Evolutionary conservation across 2,888 invertebrate genomes (phyloP).

Genomic region (Ectemnius cavifrons): DNA sequence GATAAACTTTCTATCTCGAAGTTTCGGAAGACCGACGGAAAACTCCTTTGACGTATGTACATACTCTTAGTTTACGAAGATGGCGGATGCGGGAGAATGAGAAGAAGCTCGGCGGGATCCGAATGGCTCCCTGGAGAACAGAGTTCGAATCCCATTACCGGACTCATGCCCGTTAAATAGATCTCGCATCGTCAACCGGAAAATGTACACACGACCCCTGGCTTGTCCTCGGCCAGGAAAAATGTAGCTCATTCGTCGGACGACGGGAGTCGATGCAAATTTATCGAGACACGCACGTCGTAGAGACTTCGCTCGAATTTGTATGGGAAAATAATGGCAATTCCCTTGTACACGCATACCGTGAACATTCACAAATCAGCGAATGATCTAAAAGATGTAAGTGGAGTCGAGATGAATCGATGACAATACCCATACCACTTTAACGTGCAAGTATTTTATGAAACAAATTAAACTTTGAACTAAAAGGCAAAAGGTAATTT

Average conservation of each 20-base stretch:
- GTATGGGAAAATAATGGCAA: not conserved
- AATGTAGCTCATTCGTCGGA: conserved; percentile 67
- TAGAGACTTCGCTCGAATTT: not conserved
- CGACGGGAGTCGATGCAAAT: conserved; percentile 72
- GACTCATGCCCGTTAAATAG: conserved; percentile 79
- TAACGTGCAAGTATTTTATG: no score
- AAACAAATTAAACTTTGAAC: no score
- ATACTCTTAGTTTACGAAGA: conserved; percentile 33
- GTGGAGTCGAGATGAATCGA: no score
- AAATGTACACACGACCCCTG: conserved; percentile 72
- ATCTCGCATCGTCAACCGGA: conserved; percentile 78
- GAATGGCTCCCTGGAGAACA: conserved; percentile 75
- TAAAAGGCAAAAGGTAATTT: no score
- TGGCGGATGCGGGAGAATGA: conserved; percentile 64
- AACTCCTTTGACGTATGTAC: conserved; percentile 14
- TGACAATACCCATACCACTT: no score
- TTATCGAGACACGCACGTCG: conserved; percentile 38
- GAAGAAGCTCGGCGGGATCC: conserved; percentile 66
- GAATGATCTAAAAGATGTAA: no score
- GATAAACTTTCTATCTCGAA: conserved; percentile 20
- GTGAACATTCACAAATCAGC: no score
- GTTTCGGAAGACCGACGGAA: conserved; percentile 16
- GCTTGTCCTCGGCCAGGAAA: conserved; percentile 53
- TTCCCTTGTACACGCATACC: no score
- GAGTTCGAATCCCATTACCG: conserved; percentile 78